Evolutionary conservation across 1,140 invertebrate species (phyloP).

Genomic region (Aphaenogaster floridana): DNA sequence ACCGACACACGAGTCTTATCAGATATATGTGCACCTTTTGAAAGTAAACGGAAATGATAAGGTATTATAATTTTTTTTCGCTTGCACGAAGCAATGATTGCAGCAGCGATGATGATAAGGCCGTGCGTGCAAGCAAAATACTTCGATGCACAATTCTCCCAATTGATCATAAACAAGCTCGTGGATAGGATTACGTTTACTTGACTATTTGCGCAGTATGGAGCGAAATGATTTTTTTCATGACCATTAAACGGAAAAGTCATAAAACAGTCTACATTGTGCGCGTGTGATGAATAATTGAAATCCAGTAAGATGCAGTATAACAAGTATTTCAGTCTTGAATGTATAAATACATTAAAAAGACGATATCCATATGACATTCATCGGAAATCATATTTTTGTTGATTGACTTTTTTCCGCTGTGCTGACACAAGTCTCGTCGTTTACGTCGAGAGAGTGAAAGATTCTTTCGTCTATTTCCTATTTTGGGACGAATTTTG

Average conservation of each 20-base stretch:
- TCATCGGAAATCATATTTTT: neutral
- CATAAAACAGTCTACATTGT: neutral
- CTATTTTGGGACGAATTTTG: neutral
- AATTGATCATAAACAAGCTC: neutral
- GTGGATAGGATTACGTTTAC: neutral
- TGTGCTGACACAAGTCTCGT: neutral
- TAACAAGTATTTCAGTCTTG: neutral
- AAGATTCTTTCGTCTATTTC: neutral
- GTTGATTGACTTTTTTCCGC: neutral
- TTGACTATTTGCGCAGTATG: neutral
- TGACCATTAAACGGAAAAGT: neutral
- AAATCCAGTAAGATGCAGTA: neutral
- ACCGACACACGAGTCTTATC: neutral
- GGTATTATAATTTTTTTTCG: neutral
- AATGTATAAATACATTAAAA: neutral
- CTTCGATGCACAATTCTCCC: neutral
- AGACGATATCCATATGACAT: neutral
- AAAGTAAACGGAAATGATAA: neutral
- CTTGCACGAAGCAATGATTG: neutral
- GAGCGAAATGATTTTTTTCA: neutral
- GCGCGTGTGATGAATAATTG: neutral
- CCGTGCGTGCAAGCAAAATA: neutral
- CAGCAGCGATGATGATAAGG: neutral
- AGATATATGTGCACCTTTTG: constrained; percentile 18
- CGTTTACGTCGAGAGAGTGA: neutral